These are phyloP conservation scores for Geotrupes spiniger DNA, from an alignment of 2,888 invertebrate genomes.

Conservation along the genomic window DNA sequence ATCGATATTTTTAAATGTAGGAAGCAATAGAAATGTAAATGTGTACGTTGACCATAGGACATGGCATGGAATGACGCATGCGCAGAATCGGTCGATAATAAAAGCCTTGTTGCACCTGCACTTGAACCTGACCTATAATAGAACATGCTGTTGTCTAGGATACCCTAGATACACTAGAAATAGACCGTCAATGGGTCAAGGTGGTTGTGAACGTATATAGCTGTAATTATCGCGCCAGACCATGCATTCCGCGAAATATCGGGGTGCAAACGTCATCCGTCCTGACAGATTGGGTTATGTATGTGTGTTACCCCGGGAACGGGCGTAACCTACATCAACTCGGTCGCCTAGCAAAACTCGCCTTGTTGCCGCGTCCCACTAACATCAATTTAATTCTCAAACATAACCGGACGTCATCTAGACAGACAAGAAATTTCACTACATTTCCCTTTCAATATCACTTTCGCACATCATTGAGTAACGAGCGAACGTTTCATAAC, in stretches of 20 bases:
- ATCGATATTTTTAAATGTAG: neutral
- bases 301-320: slow-evolving; percentile 25
- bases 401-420: slow-evolving; percentile 22
- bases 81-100: slow-evolving; percentile 37
- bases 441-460: slow-evolving; percentile 27
- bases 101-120: slow-evolving; percentile 46
- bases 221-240: slow-evolving; percentile 7
- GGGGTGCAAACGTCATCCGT: slow-evolving; percentile 32
- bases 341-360: slow-evolving; percentile 27
- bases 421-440: slow-evolving; percentile 22
- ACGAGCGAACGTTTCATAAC: slow-evolving; percentile 6
- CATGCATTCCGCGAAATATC: slow-evolving; percentile 9
- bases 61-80: slow-evolving; percentile 32
- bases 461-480: slow-evolving; percentile 25
- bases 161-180: slow-evolving; percentile 44
- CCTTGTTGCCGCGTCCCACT: slow-evolving; percentile 34
- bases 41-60: slow-evolving; percentile 23
- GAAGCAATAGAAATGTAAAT: slow-evolving; percentile 21
- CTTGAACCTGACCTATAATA: slow-evolving; percentile 53
- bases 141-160: slow-evolving; percentile 37
- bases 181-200: slow-evolving; percentile 34
- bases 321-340: slow-evolving; percentile 48
- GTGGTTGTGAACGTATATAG: slow-evolving; percentile 8
- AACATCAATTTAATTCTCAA: slow-evolving; percentile 28
- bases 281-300: slow-evolving; percentile 18